Conservation (phyloP, 2,113 vertebrate genomes). For the Stegastes partitus region DNA sequence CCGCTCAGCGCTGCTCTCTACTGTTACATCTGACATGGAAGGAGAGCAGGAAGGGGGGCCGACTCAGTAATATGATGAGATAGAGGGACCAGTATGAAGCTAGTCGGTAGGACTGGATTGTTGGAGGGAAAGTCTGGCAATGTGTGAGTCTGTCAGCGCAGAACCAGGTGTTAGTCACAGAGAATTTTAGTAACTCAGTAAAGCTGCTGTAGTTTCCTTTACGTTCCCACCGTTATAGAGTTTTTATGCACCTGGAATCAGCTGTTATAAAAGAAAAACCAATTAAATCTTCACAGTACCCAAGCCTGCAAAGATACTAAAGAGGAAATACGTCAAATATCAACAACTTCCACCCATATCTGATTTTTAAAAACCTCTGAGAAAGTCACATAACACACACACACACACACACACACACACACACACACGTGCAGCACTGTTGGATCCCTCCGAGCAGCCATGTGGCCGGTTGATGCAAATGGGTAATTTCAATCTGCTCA, state of each 20-base stretch:
- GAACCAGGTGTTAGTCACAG: neutral
- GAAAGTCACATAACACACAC: neutral
- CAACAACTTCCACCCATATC: too few species aligned
- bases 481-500: constrained; percentile 35
- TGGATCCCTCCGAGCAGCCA: neutral
- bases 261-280: too few species aligned
- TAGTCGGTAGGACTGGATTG: neutral
- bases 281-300: too few species aligned
- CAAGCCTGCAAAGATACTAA: too few species aligned
- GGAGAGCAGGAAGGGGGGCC: constrained; percentile 4
- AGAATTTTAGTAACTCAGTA: neutral
- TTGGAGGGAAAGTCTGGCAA: neutral
- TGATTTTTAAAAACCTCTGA: too few species aligned
- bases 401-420: neutral
- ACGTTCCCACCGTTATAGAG: neutral
- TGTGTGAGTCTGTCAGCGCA: neutral
- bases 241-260: too few species aligned
- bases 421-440: neutral
- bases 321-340: too few species aligned
- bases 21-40: constrained; percentile 44
- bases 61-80: constrained; percentile 6
- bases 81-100: neutral
- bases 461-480: constrained; percentile 11
- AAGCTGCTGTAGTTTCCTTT: neutral
- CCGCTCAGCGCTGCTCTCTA: constrained; percentile 46